These are phyloP conservation scores for Atopsyche davidsoni DNA, from an alignment of 1,140 invertebrate species.

Conservation along the genomic window DNA sequence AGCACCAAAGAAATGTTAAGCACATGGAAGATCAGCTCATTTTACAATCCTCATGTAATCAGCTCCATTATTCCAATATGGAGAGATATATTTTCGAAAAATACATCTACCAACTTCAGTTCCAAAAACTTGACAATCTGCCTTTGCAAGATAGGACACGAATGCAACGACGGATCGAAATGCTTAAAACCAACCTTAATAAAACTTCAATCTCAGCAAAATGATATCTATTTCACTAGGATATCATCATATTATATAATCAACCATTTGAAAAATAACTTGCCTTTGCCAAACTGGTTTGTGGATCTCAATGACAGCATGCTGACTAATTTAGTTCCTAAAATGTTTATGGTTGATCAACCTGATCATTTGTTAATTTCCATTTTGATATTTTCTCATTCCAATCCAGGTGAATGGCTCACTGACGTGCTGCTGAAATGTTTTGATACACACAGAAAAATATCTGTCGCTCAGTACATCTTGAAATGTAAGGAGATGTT, in stretches of 20 bases:
- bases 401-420: slow-evolving; percentile 17
- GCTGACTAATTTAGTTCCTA: slow-evolving; percentile 16
- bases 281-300: slow-evolving; percentile 13
- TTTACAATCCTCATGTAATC: slow-evolving; percentile 27
- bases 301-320: slow-evolving; percentile 14
- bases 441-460: slow-evolving; percentile 13
- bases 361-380: slow-evolving; percentile 26
- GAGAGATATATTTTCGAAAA: slow-evolving; percentile 19
- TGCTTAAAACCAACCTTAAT: slow-evolving; percentile 15
- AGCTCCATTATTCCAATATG: slow-evolving; percentile 26
- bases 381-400: slow-evolving; percentile 23
- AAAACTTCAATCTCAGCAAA: slow-evolving; percentile 25
- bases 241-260: slow-evolving; percentile 17
- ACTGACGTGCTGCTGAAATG: slow-evolving; percentile 13
- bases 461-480: slow-evolving; percentile 24
- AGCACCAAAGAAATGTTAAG: slow-evolving; percentile 21
- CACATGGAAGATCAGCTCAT: slow-evolving; percentile 19
- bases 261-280: slow-evolving; percentile 7
- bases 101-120: slow-evolving; percentile 8
- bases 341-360: slow-evolving; percentile 20
- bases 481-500: slow-evolving; percentile 25
- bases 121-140: slow-evolving; percentile 13
- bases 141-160: slow-evolving; percentile 13
- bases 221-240: slow-evolving; percentile 27
- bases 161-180: slow-evolving; percentile 17